Percentiles rank a stretch among this genome's conserved stretches.
Conservation (phyloP, 1,140 invertebrate genomes). For the Neotoxoptera formosana region DNA sequence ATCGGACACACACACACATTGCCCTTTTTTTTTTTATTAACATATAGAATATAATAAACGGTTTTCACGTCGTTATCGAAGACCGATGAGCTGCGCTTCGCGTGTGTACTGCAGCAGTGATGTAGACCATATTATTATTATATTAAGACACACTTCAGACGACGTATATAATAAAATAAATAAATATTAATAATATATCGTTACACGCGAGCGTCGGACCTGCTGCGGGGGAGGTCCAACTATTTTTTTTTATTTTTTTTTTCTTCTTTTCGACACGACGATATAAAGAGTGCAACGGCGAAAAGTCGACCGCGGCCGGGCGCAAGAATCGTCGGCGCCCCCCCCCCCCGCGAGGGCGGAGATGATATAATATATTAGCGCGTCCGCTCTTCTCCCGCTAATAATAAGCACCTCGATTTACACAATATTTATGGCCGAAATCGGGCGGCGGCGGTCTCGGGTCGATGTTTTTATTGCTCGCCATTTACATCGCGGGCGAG, state of each 20-base stretch:
- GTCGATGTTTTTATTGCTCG: constrained; percentile 46
- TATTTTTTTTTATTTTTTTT: background rate
- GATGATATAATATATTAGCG: constrained; percentile 27
- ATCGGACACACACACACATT: too few relatives aligned
- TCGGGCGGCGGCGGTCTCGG: background rate
- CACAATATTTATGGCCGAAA: constrained; percentile 35
- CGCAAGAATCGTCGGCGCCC: background rate
- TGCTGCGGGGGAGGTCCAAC: background rate
- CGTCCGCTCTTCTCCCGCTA: background rate
- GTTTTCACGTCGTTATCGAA: background rate
- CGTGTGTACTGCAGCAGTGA: background rate
- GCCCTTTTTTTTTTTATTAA: background rate
- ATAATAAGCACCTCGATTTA: constrained; percentile 52
- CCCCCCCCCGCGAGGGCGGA: background rate
- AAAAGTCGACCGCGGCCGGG: background rate
- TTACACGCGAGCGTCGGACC: background rate
- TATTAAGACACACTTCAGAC: background rate
- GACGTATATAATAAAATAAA: background rate
- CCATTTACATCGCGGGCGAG: constrained; percentile 25
- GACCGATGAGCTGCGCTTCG: background rate
- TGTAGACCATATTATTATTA: too few relatives aligned
- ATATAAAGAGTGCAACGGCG: background rate
- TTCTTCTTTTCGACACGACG: too few relatives aligned
- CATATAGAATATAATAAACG: background rate
- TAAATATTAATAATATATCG: background rate